Percentiles rank a stretch among this genome's conserved stretches.
Evolutionary conservation across 30 jellyfish, hydroid and myxozoan species (phyloP).

Genomic region (Rhopilema esculentum): DNA sequence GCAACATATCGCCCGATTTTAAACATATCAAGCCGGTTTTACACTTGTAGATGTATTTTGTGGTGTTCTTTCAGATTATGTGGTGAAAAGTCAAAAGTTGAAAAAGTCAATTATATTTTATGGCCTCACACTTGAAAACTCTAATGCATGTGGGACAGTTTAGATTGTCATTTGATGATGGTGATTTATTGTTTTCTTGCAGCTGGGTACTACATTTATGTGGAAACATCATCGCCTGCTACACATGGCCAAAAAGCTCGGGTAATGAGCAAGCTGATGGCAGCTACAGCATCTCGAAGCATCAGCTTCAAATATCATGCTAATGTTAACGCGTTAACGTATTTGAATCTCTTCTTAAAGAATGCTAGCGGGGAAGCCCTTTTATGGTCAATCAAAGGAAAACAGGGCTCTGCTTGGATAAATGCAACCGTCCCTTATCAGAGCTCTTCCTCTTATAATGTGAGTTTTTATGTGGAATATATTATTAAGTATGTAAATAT

Average conservation of each 20-base stretch:
- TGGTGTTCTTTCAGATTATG: too few species aligned
- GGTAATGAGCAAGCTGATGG: conserved; percentile 3
- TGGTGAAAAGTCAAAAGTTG: too few species aligned
- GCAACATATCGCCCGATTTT: too few species aligned
- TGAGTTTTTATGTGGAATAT: too few species aligned
- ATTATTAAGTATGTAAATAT: too few species aligned
- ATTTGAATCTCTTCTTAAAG: not conserved
- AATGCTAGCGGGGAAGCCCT: not conserved
- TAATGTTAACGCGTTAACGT: not conserved
- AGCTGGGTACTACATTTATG: conserved; percentile 43
- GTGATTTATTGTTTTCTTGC: too few species aligned
- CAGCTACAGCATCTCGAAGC: not conserved
- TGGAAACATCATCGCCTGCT: conserved; percentile 28
- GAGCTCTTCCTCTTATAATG: not conserved
- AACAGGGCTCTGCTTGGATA: not conserved
- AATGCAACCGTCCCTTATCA: not conserved
- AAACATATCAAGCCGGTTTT: too few species aligned
- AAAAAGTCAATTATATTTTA: too few species aligned
- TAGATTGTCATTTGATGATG: too few species aligned
- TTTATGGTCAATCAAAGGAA: not conserved
- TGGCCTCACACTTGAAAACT: too few species aligned
- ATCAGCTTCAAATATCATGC: conserved; percentile 21
- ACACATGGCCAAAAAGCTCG: not conserved
- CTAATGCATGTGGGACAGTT: too few species aligned
- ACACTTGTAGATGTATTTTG: too few species aligned